These are phyloP conservation scores for Heliconius charithonia DNA, from an alignment of 2,888 invertebrate species.

Conservation along the genomic window DNA sequence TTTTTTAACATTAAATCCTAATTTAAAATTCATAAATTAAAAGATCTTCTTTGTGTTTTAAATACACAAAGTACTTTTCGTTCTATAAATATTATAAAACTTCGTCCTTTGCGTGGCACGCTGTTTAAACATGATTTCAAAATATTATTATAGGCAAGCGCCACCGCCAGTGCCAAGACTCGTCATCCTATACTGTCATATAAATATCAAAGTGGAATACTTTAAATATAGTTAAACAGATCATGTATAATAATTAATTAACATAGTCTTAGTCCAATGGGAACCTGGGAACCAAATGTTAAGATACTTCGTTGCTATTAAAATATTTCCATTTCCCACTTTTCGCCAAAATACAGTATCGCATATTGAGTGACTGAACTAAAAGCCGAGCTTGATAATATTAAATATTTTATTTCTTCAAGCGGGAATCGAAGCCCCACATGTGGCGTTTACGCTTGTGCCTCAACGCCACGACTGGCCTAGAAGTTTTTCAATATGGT, in stretches of 20 bases:
- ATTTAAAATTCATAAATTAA: neutral
- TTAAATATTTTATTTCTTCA: no score
- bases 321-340: no score
- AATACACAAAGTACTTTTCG: conserved; percentile 16
- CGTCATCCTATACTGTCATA: conserved; percentile 32
- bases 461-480: no score
- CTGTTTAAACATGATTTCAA: conserved; percentile 41
- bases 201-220: neutral
- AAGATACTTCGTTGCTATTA: no score
- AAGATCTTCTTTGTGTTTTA: neutral
- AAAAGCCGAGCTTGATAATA: no score
- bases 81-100: conserved; percentile 37
- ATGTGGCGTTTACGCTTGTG: no score
- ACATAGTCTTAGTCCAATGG: neutral
- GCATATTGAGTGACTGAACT: no score
- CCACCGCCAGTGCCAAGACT: conserved; percentile 40
- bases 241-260: conserved; percentile 7
- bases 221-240: conserved; percentile 21
- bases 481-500: no score
- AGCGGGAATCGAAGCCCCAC: no score
- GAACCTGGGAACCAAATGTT: no score
- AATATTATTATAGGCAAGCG: conserved; percentile 42
- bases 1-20: no score
- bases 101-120: conserved; percentile 28
- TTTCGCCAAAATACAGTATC: no score